A percentile compares a stretch with the other conserved stretches of the same genome.
These are phyloP conservation scores for Holcopasites calliopsidis DNA, from an alignment of 1,140 invertebrate genomes.

Conservation along the genomic window DNA sequence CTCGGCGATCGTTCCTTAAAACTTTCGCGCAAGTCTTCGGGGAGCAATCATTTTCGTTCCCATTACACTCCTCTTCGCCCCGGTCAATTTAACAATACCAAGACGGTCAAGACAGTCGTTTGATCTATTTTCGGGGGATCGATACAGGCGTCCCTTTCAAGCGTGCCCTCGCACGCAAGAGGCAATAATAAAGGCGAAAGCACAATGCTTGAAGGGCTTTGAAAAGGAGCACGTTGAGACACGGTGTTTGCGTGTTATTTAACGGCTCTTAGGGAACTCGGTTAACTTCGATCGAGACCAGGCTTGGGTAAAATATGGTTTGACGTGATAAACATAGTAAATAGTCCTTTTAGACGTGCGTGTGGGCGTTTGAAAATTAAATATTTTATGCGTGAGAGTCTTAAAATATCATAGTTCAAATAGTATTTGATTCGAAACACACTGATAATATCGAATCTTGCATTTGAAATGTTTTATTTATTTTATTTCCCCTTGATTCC, in stretches of 20 bases:
- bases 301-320: too few species aligned
- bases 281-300: neutral
- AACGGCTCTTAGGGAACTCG: conserved; percentile 12
- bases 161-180: conserved; percentile 5
- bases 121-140: conserved; percentile 38
- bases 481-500: too few species aligned
- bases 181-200: conserved; percentile 11
- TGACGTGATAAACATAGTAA: too few species aligned
- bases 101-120: conserved; percentile 11
- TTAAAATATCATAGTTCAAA: too few species aligned
- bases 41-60: neutral
- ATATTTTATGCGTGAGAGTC: too few species aligned
- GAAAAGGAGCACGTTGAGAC: conserved; percentile 2
- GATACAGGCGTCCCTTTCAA: conserved; percentile 21
- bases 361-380: too few species aligned
- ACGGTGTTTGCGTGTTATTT: conserved; percentile 4
- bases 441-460: too few species aligned
- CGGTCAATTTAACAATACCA: neutral
- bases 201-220: neutral
- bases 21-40: too few species aligned
- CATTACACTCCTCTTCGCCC: neutral
- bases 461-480: too few species aligned
- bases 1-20: too few species aligned
- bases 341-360: too few species aligned
- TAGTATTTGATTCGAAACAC: too few species aligned